Conservation (phyloP, 2,113 vertebrate species). For the Lycocorax pyrrhopterus region DNA sequence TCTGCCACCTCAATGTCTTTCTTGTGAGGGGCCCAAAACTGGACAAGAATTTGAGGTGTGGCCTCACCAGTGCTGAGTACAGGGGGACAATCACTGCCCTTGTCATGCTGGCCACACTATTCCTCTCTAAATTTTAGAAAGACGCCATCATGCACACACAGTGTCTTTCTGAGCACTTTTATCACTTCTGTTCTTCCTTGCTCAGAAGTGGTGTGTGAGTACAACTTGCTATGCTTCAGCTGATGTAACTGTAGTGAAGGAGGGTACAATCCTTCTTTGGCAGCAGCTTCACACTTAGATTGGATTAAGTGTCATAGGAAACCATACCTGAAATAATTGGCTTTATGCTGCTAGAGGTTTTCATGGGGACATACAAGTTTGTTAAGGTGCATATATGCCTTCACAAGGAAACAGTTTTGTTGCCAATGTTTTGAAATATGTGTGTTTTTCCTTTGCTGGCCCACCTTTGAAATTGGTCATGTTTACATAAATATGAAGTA, state of each 20-base stretch:
- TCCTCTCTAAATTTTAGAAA: background rate
- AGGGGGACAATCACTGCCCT: background rate
- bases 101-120: background rate
- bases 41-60: fast-evolving
- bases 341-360: conserved; percentile 57
- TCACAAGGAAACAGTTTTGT: background rate
- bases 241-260: background rate
- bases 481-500: background rate
- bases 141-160: background rate
- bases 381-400: background rate
- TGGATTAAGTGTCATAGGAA: conserved; percentile 27
- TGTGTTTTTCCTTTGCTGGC: background rate
- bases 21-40: background rate
- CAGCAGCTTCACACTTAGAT: background rate
- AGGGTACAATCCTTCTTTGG: background rate
- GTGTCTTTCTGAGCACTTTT: background rate
- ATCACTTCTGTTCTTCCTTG: background rate
- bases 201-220: background rate
- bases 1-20: background rate
- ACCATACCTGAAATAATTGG: conserved; percentile 49
- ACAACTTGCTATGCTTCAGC: fast-evolving
- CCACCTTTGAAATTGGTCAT: background rate
- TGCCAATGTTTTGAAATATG: background rate
- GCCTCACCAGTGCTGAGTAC: background rate
- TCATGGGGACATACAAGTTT: conserved; percentile 31